Percentiles rank a stretch among this genome's conserved stretches.
Evolutionary conservation across 1,140 invertebrate genomes (phyloP).

Genomic region (Melanaphis sacchari): DNA sequence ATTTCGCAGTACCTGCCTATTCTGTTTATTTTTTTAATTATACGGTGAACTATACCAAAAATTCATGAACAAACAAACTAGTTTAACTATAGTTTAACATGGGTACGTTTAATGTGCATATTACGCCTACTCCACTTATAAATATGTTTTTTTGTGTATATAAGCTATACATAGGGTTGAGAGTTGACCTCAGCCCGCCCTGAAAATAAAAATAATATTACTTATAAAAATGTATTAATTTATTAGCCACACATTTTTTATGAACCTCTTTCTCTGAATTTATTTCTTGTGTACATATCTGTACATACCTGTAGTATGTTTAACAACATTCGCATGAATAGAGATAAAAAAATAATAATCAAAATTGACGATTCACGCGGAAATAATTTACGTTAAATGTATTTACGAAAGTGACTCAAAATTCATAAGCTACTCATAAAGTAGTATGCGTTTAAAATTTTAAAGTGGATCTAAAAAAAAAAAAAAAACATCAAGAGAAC

Average conservation of each 20-base stretch:
- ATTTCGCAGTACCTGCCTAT: neutral
- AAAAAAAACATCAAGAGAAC: neutral
- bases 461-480: neutral
- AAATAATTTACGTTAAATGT: too few species aligned
- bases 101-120: neutral
- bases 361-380: too few species aligned
- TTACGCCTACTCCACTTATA: neutral
- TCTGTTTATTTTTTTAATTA: constrained; percentile 6
- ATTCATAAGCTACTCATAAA: neutral
- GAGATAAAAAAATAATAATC: neutral
- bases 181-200: too few species aligned
- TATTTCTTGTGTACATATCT: too few species aligned
- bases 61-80: neutral
- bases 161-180: too few species aligned
- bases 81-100: neutral
- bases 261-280: too few species aligned
- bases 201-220: too few species aligned
- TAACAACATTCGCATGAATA: neutral
- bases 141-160: neutral
- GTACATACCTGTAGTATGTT: neutral
- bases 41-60: neutral
- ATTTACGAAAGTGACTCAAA: neutral
- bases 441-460: neutral
- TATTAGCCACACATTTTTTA: too few species aligned
- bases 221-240: too few species aligned